phyloP scores from a whole-genome alignment of 64 coral and sea anemone genomes.

The Montipora sp. region DNA sequence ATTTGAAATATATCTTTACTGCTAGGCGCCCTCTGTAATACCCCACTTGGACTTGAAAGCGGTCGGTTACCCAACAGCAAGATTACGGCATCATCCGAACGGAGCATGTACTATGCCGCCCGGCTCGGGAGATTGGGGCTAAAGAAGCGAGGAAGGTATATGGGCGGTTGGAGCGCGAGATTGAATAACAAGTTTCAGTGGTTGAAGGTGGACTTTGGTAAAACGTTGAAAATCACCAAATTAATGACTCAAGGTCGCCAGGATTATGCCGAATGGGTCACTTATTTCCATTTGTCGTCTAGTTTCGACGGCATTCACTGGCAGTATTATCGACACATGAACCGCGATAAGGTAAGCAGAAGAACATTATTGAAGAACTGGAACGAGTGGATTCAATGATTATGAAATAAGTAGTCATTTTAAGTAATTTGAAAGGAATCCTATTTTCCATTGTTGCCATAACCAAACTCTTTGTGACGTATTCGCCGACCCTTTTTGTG shows the following conservation, averaged over 20 bases:
- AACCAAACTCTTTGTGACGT: no score
- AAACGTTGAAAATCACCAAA: conserved; percentile 72
- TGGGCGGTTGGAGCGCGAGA: conserved; percentile 73
- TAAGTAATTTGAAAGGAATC: neutral
- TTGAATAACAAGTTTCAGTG: conserved; percentile 75
- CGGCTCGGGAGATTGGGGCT: conserved; percentile 53
- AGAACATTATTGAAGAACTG: neutral
- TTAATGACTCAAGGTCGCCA: conserved; percentile 75
- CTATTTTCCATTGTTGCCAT: neutral
- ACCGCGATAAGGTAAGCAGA: conserved; percentile 39
- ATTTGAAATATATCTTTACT: neutral
- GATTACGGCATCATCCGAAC: conserved; percentile 80
- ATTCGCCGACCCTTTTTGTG: no score
- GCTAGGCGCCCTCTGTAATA: conserved; percentile 71
- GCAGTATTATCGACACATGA: conserved; percentile 53
- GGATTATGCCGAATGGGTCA: conserved; percentile 77
- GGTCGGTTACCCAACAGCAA: conserved; percentile 71
- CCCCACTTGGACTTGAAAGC: conserved; percentile 69
- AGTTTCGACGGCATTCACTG: conserved; percentile 70
- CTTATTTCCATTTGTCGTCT: conserved; percentile 58
- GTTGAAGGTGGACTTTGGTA: conserved; percentile 78
- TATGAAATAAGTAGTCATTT: no score
- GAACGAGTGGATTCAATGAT: no score
- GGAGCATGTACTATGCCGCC: conserved; percentile 48
- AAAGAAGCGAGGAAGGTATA: conserved; percentile 42